These are phyloP conservation scores for Anguilla pacifica DNA, from an alignment of 2,797 vertebrate genomes.

Conservation along the genomic window DNA sequence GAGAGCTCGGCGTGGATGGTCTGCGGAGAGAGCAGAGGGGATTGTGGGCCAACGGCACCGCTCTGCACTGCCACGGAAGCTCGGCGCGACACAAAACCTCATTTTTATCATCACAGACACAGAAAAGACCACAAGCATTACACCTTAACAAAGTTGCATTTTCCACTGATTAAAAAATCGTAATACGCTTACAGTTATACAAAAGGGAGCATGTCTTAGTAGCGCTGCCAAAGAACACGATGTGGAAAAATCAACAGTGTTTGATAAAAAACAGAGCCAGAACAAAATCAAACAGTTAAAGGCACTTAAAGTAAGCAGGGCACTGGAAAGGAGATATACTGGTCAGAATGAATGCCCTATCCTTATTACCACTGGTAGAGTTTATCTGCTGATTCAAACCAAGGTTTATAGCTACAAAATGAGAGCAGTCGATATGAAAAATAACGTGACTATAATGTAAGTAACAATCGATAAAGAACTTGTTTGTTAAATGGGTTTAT, in stretches of 20 bases:
- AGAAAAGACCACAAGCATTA: too few relatives aligned
- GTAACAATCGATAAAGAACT: neutral
- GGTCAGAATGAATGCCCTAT: neutral
- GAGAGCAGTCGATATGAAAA: neutral
- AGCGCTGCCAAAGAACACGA: neutral
- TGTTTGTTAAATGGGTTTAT: neutral
- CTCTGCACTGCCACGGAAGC: neutral
- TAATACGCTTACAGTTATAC: neutral
- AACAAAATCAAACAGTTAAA: neutral
- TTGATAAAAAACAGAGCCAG: neutral
- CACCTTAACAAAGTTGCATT: neutral
- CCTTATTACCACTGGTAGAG: neutral
- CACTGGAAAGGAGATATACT: neutral
- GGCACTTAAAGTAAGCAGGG: neutral
- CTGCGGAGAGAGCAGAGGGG: constrained; percentile 62
- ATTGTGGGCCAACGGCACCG: too few relatives aligned
- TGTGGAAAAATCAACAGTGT: neutral
- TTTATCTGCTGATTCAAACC: neutral
- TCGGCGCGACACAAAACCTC: neutral
- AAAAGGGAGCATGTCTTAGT: neutral
- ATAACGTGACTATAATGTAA: neutral
- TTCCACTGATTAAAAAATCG: neutral
- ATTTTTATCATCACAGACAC: neutral
- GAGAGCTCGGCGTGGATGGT: constrained; percentile 95
- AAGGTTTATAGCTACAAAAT: neutral